Evolutionary conservation across 2,797 vertebrate species (phyloP), one percentile per base, ranked within the genome.

Genomic region (Notolepis coatsorum): DNA sequence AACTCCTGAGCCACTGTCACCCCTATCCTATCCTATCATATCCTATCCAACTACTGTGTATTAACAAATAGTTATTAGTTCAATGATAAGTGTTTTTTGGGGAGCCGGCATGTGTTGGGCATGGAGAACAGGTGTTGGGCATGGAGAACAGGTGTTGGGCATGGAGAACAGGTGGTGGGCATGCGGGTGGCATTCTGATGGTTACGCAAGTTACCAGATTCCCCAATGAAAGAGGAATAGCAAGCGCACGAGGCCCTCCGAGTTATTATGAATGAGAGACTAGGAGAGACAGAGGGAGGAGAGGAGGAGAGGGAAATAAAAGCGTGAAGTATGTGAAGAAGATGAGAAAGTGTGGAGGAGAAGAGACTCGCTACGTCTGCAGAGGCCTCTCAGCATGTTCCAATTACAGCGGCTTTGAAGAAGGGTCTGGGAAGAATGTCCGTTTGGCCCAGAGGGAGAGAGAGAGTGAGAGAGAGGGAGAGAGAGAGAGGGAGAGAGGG

Each of bases 341-440:
- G 73, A 84, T 70, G 61, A 79, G 82, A 83, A 65, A 56, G 51
- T 71, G 76, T 25, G 15, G 28, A 73, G 55, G 8, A 17, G 66
- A 57, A 71, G 21, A 64, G 47, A 65, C 51, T 13, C 9, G 33
- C 33, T 13, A 35, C 33, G 13, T 35, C 4, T 35, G 9, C 33
- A 35, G 9, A 2, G 31, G 31, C 31, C 31, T 33, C 79, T 77
- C 81, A 84, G 84, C 82, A 81, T 85, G 86, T 84, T 90, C 64
- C 80, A 84, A 84, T 90, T 89, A 85, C 68, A 75, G 66, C 42
- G 8, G 71, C 87, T 89, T 86, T 88, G 88, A 88, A 85, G 86
- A 75, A 15, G 31, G 54, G 65, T 82, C 71, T 68, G 76, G 73
- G 50, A 62, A 70, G 78, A 77, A 12, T 9, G 45, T 71, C 73